These are phyloP conservation scores for Danio jaintianensis DNA, from an alignment of 2,797 vertebrate genomes.

Conservation along the genomic window DNA sequence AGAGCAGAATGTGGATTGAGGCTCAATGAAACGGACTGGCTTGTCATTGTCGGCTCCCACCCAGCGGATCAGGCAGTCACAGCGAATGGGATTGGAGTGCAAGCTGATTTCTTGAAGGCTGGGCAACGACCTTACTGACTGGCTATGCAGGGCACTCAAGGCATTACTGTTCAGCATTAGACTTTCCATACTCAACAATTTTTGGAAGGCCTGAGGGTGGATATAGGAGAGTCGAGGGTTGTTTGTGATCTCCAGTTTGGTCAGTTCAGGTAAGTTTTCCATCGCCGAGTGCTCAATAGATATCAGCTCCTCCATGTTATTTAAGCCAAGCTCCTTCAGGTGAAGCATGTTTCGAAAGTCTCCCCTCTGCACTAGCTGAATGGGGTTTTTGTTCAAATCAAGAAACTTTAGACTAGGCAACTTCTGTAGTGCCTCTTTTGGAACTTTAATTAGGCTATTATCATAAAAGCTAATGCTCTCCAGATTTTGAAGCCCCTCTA, in stretches of 20 bases:
- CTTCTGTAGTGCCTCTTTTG: slow-evolving; percentile 86
- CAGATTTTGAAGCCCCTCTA: slow-evolving; percentile 88
- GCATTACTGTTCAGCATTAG: slow-evolving; percentile 98
- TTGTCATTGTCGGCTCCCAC: slow-evolving; percentile 81
- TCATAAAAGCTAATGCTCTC: slow-evolving; percentile 98
- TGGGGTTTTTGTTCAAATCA: slow-evolving; percentile 95
- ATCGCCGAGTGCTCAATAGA: slow-evolving; percentile 93
- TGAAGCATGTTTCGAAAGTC: slow-evolving; percentile 94
- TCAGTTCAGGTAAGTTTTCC: slow-evolving; percentile 94
- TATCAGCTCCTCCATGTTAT: slow-evolving; percentile 96
- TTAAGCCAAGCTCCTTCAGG: slow-evolving; percentile 95
- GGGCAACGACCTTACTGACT: slow-evolving; percentile 89
- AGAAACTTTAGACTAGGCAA: slow-evolving; percentile 94
- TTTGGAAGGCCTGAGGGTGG: slow-evolving; percentile 91
- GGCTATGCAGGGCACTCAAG: slow-evolving; percentile 91
- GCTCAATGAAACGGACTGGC: slow-evolving; percentile 92
- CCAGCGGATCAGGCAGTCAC: slow-evolving; percentile 97
- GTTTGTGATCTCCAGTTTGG: slow-evolving; percentile 96
- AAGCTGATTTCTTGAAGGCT: slow-evolving; percentile 95
- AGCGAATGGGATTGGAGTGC: slow-evolving; percentile 95
- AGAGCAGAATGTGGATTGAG: slow-evolving; percentile 91
- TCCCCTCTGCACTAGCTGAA: slow-evolving; percentile 88
- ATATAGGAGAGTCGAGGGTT: slow-evolving; percentile 95
- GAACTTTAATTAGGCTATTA: slow-evolving; percentile 88
- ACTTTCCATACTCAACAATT: slow-evolving; percentile 89